phyloP scores from a whole-genome alignment of 2,113 vertebrate species.

The Pogona vitticeps region DNA sequence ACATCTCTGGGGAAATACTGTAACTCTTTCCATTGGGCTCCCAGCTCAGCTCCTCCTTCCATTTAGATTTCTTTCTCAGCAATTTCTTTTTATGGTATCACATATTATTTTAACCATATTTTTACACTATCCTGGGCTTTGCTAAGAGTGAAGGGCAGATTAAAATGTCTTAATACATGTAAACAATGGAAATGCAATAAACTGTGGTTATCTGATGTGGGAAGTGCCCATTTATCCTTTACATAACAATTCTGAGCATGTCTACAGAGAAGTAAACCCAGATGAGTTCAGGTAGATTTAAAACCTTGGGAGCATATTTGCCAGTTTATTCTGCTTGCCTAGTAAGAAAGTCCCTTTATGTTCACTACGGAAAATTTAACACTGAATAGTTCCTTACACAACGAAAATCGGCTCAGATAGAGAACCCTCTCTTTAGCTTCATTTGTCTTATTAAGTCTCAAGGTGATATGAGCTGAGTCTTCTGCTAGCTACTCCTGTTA shows the following conservation, averaged over 20 bases:
- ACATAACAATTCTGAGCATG: background rate
- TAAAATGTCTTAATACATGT: background rate
- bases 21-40: background rate
- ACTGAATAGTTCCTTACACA: background rate
- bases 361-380: background rate
- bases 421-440: background rate
- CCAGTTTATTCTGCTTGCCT: background rate
- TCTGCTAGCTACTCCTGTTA: background rate
- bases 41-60: background rate
- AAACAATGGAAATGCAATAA: background rate
- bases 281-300: background rate
- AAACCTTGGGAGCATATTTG: background rate
- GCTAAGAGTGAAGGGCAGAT: background rate
- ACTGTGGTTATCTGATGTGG: background rate
- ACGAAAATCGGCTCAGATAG: background rate
- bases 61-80: too few species aligned
- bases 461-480: background rate
- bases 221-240: background rate
- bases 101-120: background rate
- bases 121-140: background rate
- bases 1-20: background rate
- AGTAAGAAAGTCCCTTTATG: background rate
- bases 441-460: background rate
- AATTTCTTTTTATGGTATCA: too few species aligned
- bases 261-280: background rate